A percentile compares a stretch with the other conserved stretches of the same genome.
phyloP scores from a whole-genome alignment of 2,888 invertebrate genomes.

The Noctua fimbriata region DNA sequence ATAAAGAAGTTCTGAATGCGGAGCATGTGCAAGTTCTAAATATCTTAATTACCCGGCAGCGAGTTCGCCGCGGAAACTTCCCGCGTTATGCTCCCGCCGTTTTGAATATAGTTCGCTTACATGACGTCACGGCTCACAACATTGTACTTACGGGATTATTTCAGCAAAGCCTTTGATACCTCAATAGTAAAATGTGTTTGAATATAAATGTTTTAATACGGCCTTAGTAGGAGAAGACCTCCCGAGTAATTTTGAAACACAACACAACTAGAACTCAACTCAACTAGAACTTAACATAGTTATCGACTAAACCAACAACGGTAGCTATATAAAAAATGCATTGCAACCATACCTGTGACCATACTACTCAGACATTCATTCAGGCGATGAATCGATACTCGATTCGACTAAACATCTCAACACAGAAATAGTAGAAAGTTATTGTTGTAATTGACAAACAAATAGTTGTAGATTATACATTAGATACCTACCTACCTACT shows the following conservation, averaged over 20 bases:
- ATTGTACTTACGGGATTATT: conserved; percentile 40
- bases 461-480: background rate
- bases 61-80: conserved; percentile 61
- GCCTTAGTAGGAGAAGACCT: background rate
- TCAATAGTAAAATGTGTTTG: conserved; percentile 17
- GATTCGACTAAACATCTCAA: conserved; percentile 8
- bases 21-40: conserved; percentile 70
- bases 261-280: too few relatives aligned
- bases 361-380: conserved; percentile 1
- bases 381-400: conserved; percentile 10
- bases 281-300: background rate
- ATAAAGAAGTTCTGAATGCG: conserved; percentile 62
- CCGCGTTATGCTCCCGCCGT: conserved; percentile 52
- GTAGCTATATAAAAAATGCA: conserved; percentile 17
- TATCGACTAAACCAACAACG: background rate
- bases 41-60: conserved; percentile 70
- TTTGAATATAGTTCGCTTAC: conserved; percentile 62
- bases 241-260: background rate
- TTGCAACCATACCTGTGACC: background rate
- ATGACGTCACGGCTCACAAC: conserved; percentile 49
- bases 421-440: background rate
- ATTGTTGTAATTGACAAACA: background rate
- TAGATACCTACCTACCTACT: background rate
- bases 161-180: conserved; percentile 20
- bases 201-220: conserved; percentile 7